Base-by-base conservation (phyloP, 2,888 invertebrate species). In the Phasia obesa region DNA sequence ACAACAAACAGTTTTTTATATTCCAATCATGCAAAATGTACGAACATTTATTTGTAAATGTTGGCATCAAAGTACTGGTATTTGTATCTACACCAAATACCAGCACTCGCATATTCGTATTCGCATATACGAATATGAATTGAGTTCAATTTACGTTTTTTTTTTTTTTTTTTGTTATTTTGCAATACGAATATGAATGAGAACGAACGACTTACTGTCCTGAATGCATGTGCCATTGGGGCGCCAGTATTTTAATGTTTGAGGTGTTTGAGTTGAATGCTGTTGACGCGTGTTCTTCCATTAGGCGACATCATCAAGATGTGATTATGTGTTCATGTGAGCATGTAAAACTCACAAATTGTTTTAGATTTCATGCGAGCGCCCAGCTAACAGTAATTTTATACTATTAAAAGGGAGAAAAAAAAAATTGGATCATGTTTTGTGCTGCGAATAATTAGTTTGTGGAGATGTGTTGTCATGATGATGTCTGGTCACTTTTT, bases 201-300 rank as follows among this genome's bases (percentile, higher is more conserved):
- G 59, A 62, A 15, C 59, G 51, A 67, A 19, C 62, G 27, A 64
- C 57, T 67, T 64, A 78, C 55, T 44, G 57, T 47, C 38, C 7
- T 4, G 53, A 59, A 27, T 60, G 57, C 21, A 25, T 27, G 42
- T 79, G 55, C 71, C 75, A 79, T 79, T 83, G 75, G 51, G 83
- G 83, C 83, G 83, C 83, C 83, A 82, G 59, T 70, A 76, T 83
- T 76, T 79, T 76, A 75, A 83, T 71, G 71, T 80, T 67, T 65
- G 67, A 83, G 83, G 83, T 83, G 83, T 83, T 83, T 83, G 83
- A 65, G 75, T 83, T 83, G 83, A 83, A 83, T 79, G 83, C 60
- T 70, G 79, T 79, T 83, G 83, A 83, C 83, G 79, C 83, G 83
- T 83, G 83, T 83, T 78, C 74, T 74, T 80, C 67, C 79, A 80